Conservation (phyloP, 1,140 invertebrate species). For the Cydia amplana region DNA sequence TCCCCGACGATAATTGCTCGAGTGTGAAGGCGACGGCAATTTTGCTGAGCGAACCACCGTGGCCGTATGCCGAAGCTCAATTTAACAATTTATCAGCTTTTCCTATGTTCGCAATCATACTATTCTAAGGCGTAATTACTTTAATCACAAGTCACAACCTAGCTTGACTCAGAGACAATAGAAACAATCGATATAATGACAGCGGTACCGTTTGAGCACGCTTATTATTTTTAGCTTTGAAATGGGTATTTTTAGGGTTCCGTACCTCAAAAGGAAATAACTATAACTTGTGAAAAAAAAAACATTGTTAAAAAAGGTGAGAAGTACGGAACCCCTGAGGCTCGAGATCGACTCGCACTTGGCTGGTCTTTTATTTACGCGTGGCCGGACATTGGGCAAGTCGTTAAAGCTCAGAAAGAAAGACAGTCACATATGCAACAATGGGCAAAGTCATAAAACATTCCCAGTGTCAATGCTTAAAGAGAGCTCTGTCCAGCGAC, state of each 20-base stretch:
- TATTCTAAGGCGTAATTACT: constrained; percentile 53
- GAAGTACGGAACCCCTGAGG: too few species aligned
- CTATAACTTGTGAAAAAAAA: too few species aligned
- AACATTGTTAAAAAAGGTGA: too few species aligned
- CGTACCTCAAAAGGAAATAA: too few species aligned
- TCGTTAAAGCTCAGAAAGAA: constrained; percentile 8
- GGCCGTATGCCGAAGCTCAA: constrained; percentile 51
- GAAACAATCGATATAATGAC: constrained; percentile 25
- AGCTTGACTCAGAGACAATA: constrained; percentile 20
- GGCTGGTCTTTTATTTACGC: background rate
- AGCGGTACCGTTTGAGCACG: background rate
- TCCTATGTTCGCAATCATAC: constrained; percentile 38
- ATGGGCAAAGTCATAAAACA: constrained; percentile 19
- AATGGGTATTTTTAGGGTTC: too few species aligned
- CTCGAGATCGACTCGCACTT: too few species aligned
- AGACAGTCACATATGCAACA: constrained; percentile 19
- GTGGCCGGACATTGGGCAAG: background rate
- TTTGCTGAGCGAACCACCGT: constrained; percentile 37
- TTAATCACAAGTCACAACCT: constrained; percentile 42
- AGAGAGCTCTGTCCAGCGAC: constrained; percentile 6
- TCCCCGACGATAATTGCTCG: constrained; percentile 68
- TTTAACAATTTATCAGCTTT: constrained; percentile 59
- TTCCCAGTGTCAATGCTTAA: constrained; percentile 21
- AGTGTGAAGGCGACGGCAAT: constrained; percentile 66
- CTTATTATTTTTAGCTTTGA: too few species aligned